Conservation (phyloP, 2,888 invertebrate genomes). For the Drosophila paracracens region DNA sequence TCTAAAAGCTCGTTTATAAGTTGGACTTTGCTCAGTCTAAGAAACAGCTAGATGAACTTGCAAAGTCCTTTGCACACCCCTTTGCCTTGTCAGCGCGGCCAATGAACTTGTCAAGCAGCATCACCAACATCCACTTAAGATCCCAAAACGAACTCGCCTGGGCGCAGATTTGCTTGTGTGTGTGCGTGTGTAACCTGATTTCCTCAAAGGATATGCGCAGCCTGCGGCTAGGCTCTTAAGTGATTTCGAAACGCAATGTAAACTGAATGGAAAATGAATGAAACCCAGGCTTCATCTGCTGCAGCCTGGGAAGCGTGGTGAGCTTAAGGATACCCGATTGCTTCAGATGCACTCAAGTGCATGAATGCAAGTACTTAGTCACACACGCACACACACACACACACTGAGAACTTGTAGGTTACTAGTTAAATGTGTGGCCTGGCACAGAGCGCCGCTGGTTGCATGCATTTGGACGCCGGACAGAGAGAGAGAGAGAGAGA, state of each 20-base stretch:
- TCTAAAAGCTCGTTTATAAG: neutral
- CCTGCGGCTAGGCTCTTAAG: slow-evolving; percentile 73
- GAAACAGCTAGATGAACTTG: neutral
- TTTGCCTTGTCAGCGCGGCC: slow-evolving; percentile 38
- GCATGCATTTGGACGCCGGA: slow-evolving; percentile 25
- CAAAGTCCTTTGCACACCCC: slow-evolving; percentile 22
- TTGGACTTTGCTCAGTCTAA: neutral
- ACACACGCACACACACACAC: slow-evolving; percentile 22
- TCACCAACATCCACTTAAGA: slow-evolving; percentile 61
- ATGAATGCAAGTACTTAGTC: slow-evolving; percentile 72
- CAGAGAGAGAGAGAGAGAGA: neutral
- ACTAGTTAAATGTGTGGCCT: slow-evolving; percentile 64
- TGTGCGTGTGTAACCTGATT: slow-evolving; percentile 73
- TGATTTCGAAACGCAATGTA: slow-evolving; percentile 67
- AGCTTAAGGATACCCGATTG: slow-evolving; percentile 62
- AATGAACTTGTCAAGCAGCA: slow-evolving; percentile 66
- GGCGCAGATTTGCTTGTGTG: slow-evolving; percentile 22
- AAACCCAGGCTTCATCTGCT: slow-evolving; percentile 18
- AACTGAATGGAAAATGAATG: slow-evolving; percentile 51
- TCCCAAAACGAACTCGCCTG: slow-evolving; percentile 39
- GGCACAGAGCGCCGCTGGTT: slow-evolving; percentile 17
- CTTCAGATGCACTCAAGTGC: slow-evolving; percentile 65
- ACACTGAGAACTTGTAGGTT: slow-evolving; percentile 65
- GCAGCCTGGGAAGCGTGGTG: slow-evolving; percentile 25
- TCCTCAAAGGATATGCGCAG: slow-evolving; percentile 71